phyloP scores from a whole-genome alignment of 2,888 invertebrate species.

The Andrena bicolor region DNA sequence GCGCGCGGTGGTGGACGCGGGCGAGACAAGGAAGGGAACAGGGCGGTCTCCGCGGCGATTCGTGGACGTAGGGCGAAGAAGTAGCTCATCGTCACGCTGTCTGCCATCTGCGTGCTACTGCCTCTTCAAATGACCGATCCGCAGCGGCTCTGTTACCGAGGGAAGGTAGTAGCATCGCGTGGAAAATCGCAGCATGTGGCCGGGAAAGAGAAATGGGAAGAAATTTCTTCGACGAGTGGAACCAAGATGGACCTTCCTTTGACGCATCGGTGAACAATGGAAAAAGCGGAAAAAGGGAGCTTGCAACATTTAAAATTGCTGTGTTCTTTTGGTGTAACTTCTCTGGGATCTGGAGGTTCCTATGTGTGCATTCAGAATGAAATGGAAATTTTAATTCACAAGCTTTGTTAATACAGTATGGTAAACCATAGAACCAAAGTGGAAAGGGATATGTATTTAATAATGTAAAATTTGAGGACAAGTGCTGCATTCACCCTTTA shows the following conservation, averaged over 20 bases:
- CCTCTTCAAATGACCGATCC: conserved; percentile 65
- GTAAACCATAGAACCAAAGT: too few relatives aligned
- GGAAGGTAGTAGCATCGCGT: conserved; percentile 40
- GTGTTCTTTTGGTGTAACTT: too few relatives aligned
- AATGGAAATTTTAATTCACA: too few relatives aligned
- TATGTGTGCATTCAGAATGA: too few relatives aligned
- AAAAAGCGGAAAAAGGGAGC: too few relatives aligned
- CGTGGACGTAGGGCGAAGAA: conserved; percentile 64
- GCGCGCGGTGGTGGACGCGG: conserved; percentile 6
- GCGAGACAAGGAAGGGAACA: conserved; percentile 24
- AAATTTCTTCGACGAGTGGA: conserved; percentile 25
- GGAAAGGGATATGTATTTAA: too few relatives aligned
- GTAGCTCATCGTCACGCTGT: conserved; percentile 78
- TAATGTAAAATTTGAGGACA: too few relatives aligned
- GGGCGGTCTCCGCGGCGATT: conserved; percentile 51
- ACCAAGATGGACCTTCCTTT: neutral
- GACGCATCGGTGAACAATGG: neutral
- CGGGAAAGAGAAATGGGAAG: conserved; percentile 23
- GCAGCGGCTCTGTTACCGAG: conserved; percentile 37
- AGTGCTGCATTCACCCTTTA: too few relatives aligned
- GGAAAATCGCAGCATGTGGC: conserved; percentile 34
- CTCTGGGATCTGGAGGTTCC: too few relatives aligned
- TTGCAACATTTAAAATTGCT: too few relatives aligned
- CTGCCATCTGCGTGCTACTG: conserved; percentile 72
- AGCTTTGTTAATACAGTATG: too few relatives aligned